These are phyloP conservation scores for Carettochelys insculpta DNA, from an alignment of 2,113 vertebrate genomes.

Conservation along the genomic window DNA sequence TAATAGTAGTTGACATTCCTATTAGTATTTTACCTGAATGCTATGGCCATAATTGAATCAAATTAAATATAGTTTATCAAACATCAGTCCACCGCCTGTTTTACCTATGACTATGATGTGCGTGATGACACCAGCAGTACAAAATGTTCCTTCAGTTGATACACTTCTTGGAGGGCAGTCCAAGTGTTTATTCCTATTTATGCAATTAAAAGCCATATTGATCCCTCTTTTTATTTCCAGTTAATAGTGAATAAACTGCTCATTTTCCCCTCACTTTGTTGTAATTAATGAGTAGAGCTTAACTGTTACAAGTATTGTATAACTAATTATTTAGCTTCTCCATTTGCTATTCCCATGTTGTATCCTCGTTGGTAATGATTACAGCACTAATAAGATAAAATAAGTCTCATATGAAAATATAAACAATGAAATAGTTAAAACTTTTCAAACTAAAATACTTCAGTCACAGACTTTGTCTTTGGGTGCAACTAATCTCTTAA, in stretches of 20 bases:
- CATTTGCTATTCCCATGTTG: slow-evolving; percentile 1
- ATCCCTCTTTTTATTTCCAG: slow-evolving; percentile 64
- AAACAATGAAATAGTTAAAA: background rate
- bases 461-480: background rate
- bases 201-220: slow-evolving; percentile 77
- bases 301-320: slow-evolving; percentile 39
- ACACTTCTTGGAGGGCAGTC: slow-evolving; percentile 48
- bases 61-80: slow-evolving; percentile 68
- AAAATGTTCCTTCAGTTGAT: slow-evolving; percentile 62
- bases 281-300: slow-evolving; percentile 74
- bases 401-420: background rate
- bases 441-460: background rate
- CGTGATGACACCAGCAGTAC: slow-evolving; percentile 58
- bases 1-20: slow-evolving; percentile 65
- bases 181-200: slow-evolving; percentile 72
- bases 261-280: slow-evolving; percentile 64
- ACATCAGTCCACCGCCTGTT: slow-evolving; percentile 42
- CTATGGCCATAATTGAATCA: slow-evolving; percentile 66
- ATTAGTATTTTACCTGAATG: slow-evolving; percentile 67
- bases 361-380: background rate
- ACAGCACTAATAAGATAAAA: background rate
- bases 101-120: slow-evolving; percentile 46
- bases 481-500: background rate
- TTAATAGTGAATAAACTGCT: slow-evolving; percentile 72
- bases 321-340: slow-evolving; percentile 28